Conservation (phyloP, 2,888 invertebrate genomes). For the Eristalis tenax region DNA sequence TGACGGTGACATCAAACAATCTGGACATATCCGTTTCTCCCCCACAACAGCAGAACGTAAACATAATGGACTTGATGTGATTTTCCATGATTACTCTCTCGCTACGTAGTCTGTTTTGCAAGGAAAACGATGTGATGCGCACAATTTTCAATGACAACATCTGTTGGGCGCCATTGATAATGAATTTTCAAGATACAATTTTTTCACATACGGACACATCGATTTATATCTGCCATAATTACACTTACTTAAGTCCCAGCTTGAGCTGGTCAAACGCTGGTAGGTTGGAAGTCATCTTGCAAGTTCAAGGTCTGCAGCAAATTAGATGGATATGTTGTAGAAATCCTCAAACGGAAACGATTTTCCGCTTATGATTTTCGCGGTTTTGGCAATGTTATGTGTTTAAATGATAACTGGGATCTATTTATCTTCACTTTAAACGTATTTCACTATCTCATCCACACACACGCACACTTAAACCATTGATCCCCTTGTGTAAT, state of each 20-base stretch:
- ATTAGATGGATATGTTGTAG: background rate
- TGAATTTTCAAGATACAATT: conserved; percentile 2
- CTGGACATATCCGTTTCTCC: conserved; percentile 30
- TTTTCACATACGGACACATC: background rate
- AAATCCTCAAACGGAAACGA: background rate
- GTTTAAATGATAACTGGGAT: background rate
- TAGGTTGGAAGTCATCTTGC: conserved; percentile 77
- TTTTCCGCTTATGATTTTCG: background rate
- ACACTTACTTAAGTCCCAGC: conserved; percentile 79
- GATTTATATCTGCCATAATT: background rate
- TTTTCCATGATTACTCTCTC: conserved; percentile 16
- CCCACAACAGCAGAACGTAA: conserved; percentile 2
- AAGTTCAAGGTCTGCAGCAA: background rate
- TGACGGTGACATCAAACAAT: background rate
- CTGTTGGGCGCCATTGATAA: conserved; percentile 51
- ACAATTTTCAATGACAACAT: conserved; percentile 44
- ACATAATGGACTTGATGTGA: background rate
- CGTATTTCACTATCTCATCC: background rate
- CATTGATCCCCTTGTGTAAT: conserved; percentile 33
- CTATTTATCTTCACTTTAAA: background rate
- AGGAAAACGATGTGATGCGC: conserved; percentile 11
- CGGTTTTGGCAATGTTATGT: too few species aligned
- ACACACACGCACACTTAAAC: conserved; percentile 11
- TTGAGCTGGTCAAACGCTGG: conserved; percentile 79
- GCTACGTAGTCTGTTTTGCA: background rate